Conservation (phyloP, 2,113 vertebrate species). For the Rutilus rutilus region DNA sequence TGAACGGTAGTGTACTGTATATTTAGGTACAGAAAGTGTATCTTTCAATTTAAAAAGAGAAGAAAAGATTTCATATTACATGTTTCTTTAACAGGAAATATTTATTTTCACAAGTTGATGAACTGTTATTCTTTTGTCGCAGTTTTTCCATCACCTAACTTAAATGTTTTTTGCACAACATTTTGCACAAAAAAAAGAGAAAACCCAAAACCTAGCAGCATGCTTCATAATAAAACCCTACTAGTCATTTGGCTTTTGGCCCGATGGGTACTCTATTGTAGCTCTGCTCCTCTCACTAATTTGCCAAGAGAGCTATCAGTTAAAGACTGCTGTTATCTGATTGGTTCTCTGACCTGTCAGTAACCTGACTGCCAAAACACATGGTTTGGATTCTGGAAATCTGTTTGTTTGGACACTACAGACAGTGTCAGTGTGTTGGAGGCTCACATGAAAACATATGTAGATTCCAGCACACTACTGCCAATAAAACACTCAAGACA, state of each 20-base stretch:
- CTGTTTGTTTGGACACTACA: background rate
- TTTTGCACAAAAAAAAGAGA: background rate
- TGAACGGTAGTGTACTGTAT: background rate
- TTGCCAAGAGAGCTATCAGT: constrained; percentile 13
- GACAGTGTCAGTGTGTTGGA: background rate
- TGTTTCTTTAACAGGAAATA: background rate
- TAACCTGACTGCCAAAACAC: constrained; percentile 21
- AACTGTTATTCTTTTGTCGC: background rate
- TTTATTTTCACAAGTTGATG: background rate
- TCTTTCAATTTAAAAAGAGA: background rate
- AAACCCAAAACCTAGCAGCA: background rate
- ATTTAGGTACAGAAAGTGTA: background rate
- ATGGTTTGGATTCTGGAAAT: constrained; percentile 4
- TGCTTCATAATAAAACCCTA: background rate
- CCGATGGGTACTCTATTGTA: background rate
- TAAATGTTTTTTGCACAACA: background rate
- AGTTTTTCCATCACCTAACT: background rate
- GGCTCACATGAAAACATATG: background rate
- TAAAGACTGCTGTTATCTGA: constrained; percentile 37
- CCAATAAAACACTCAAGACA: background rate
- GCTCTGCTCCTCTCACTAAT: background rate
- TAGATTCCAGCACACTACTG: background rate
- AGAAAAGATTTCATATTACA: background rate
- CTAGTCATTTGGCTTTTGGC: background rate
- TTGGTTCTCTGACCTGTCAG: constrained; percentile 45